Conservation (phyloP, 2,113 vertebrate genomes). For the Rhizomys pruinosus region DNA sequence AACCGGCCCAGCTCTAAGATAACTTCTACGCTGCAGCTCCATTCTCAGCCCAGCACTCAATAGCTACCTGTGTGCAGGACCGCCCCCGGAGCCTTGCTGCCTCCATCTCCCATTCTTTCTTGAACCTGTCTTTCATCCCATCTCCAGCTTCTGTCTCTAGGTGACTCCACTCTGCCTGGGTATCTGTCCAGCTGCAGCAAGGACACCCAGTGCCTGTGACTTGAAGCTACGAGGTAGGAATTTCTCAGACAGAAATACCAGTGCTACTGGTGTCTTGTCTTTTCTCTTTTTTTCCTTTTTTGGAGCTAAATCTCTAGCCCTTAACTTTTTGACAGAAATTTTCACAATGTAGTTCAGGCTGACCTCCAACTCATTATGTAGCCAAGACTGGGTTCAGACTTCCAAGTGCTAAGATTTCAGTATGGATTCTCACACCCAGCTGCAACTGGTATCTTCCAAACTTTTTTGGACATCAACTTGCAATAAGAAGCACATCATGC, state of each 20-base stretch:
- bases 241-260: constrained; percentile 21
- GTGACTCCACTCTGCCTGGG: background rate
- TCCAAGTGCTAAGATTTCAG: background rate
- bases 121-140: background rate
- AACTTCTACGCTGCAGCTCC: background rate
- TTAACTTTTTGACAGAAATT: background rate
- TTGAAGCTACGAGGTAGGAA: background rate
- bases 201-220: background rate
- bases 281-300: background rate
- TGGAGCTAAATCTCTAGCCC: background rate
- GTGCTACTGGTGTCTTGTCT: background rate
- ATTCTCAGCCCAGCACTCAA: background rate
- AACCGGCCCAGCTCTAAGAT: background rate
- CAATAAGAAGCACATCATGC: background rate
- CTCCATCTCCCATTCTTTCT: no score
- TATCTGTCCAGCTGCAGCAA: background rate
- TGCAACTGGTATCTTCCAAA: background rate
- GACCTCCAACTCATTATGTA: background rate
- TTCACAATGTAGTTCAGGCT: background rate
- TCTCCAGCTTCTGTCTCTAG: background rate
- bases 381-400: background rate
- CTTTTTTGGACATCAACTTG: background rate
- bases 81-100: background rate
- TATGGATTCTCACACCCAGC: no score
- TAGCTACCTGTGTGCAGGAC: no score